These are phyloP conservation scores for Hippocampus abdominalis DNA, from an alignment of 2,113 vertebrate species.

Conservation along the genomic window DNA sequence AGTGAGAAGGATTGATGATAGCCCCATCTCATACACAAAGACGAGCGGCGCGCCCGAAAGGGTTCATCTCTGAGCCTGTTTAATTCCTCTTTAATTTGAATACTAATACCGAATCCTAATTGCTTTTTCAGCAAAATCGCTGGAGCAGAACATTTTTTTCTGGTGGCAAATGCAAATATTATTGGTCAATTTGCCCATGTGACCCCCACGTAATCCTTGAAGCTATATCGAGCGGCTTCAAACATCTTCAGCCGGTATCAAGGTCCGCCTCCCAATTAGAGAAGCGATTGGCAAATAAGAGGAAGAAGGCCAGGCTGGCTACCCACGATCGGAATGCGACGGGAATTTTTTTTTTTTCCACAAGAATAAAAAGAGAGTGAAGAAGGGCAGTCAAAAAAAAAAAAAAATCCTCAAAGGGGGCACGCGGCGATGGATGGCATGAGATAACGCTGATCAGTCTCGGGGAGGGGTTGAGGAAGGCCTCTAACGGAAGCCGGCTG, in stretches of 20 bases:
- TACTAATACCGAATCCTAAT: conserved; percentile 70
- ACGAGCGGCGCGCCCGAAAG: conserved; percentile 39
- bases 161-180: conserved; percentile 24
- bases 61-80: conserved; percentile 60
- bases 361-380: conserved; percentile 11
- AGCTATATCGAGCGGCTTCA: conserved; percentile 32
- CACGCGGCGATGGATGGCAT: no score
- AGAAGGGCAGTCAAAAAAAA: conserved; percentile 8
- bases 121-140: conserved; percentile 60
- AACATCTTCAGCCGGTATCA: conserved; percentile 45
- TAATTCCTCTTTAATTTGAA: conserved; percentile 69
- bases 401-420: conserved; percentile 6
- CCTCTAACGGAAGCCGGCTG: conserved; percentile 23
- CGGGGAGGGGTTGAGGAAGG: conserved; percentile 13
- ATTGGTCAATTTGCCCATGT: conserved; percentile 39
- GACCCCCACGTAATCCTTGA: conserved; percentile 25
- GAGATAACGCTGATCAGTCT: conserved; percentile 36
- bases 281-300: conserved; percentile 2
- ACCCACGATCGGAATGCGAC: conserved; percentile 23
- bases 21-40: conserved; percentile 25
- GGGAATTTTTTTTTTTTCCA: no score
- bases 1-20: conserved; percentile 36
- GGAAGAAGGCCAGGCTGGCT: not conserved
- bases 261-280: conserved; percentile 49
- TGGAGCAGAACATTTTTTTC: conserved; percentile 57